Base-by-base conservation (phyloP, 2,113 vertebrate genomes). In the Mionectes macconnelli region DNA sequence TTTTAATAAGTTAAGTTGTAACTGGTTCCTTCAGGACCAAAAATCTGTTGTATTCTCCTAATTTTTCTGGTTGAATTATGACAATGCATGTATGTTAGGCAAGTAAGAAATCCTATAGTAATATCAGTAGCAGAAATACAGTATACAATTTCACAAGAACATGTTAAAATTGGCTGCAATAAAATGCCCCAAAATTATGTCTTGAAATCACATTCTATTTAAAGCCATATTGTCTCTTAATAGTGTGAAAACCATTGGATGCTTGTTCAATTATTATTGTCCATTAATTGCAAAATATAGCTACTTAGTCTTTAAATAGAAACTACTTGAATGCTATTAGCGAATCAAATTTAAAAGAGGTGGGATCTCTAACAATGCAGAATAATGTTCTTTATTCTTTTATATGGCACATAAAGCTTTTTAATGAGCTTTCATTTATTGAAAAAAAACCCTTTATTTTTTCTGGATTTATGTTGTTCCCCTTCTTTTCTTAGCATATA, bases 341-440 rank as follows among this genome's bases (percentile, higher is more conserved):
- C 73, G 69, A 91, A 89, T 82, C 80, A 91, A 92, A 94, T 93
- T 91, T 89, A 89, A 93, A 90, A 91, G 84, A 95, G 84, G 89
- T 93, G 77, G 87, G 62, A 75, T 94, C 80, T 79, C 74, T 89
- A 89, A 84, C 84, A 96, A 92, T 93, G 77, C n/a, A 75, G 66
- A 88, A 87, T 94, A 89, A 94, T 89, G 73, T 59, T 89, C 68
- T 86, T 87, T 87, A 45, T 94, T 92, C 27, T 94, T 86, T 81
- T 31, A 40, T 45, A 37, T 60, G 76, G 86, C 66, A 84, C 56
- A 91, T 44, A 81, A 94, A 76, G 24, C n/a, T 87, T 90, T 91
- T 77, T 69, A 70, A 55, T 77, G 59, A 27, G 59, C 63, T 88
- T 77, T 88, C 39, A 63, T 79, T 60, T 57, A 33, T 56, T 44